A percentile compares a stretch with the other conserved stretches of the same genome.
Conservation (phyloP, 2,888 invertebrate genomes). For the Saturnia pavonia region DNA sequence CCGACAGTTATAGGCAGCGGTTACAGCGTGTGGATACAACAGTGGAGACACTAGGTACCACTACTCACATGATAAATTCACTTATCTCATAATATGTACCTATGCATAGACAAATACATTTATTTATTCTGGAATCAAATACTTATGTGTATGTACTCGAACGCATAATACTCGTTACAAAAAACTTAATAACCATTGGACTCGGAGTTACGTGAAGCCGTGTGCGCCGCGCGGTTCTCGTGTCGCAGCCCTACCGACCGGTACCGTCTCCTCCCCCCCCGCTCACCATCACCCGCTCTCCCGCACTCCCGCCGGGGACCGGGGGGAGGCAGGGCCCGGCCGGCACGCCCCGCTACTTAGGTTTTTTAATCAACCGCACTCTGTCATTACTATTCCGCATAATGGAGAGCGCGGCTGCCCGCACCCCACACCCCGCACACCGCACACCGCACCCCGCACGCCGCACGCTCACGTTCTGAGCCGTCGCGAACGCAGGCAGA, state of each 20-base stretch:
- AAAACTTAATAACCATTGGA: not conserved
- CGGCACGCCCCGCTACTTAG: conserved; percentile 66
- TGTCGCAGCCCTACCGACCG: not conserved
- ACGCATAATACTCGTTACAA: not conserved
- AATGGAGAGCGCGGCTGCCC: conserved; percentile 53
- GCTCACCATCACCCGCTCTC: conserved; percentile 19
- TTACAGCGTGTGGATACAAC: too few relatives aligned
- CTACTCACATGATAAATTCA: too few relatives aligned
- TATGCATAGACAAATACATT: too few relatives aligned
- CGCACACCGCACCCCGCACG: conserved; percentile 27
- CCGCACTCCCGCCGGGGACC: conserved; percentile 36
- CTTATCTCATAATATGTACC: too few relatives aligned
- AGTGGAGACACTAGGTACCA: too few relatives aligned
- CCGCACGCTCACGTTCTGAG: conserved; percentile 21
- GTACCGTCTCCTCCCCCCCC: not conserved
- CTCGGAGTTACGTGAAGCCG: not conserved
- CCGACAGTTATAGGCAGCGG: too few relatives aligned
- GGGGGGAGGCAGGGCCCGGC: conserved; percentile 43
- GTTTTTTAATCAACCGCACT: conserved; percentile 78
- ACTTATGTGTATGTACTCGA: not conserved
- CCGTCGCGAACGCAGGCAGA: conserved; percentile 12
- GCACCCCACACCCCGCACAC: conserved; percentile 24
- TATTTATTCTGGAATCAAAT: too few relatives aligned
- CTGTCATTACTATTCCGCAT: conserved; percentile 76
- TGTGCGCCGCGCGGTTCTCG: not conserved